Evolutionary conservation across 2,113 vertebrate species (phyloP), one percentile per base, ranked within the genome.

Genomic region (Corydoras sp.): DNA sequence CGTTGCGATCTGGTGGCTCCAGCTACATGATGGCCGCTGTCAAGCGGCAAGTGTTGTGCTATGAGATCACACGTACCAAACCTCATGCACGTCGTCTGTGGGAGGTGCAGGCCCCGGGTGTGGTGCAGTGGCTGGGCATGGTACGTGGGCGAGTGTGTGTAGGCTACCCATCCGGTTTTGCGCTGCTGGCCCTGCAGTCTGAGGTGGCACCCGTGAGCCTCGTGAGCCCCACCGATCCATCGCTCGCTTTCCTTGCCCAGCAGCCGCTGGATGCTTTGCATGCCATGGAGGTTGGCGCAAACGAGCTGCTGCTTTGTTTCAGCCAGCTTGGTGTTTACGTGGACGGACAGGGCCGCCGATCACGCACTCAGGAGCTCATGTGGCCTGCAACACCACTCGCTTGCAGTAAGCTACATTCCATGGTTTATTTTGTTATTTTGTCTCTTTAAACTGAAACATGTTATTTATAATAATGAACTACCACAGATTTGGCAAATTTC

Each of bases 241-340:
- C 95, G 7, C 91, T 98, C 80, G 84, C 90, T 72, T 99, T 98
- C 88, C 91, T 99, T 82, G 88, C 92, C 58, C 94, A 94, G 81
- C 93, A 93, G 87, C 81, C 93, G 29, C 87, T 94, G 84, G 96
- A 98, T 68, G 96, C 96, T 73, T 89, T 99, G 71, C 94, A 96
- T 76, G 95, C 95, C 76, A 88, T 93, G 86, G 93, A 94, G 85
- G 92, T 95, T 65, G 88, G 88, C 56, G 75, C 88, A 59, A 85
- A 86, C 58, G 94, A 98, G 84, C 87, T 92, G 81, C 92, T 99
- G 89, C 95, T 99, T 72, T 98, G 95, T 92, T 99, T 99, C 91
- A 97, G 93, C 84, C 93, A 93, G 82, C 89, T 98, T 79, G 97
- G 95, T 75, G 71, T 99, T 80, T 99, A 97, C 75, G 97, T 99